phyloP scores from a whole-genome alignment of 2,113 vertebrate species.

The Sinocyclocheilus anophthalmus region DNA sequence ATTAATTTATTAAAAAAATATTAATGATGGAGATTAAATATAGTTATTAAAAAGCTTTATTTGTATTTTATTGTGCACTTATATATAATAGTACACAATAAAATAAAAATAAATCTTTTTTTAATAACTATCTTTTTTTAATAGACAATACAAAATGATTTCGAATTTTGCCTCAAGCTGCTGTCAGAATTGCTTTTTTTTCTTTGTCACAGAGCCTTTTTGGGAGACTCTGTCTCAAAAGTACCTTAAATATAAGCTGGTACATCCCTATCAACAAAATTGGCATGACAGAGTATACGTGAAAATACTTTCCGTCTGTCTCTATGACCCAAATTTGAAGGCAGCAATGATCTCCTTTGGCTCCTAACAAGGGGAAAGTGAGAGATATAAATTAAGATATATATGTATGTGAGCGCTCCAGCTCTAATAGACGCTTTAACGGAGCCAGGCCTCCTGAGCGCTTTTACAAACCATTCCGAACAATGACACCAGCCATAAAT shows the following conservation, averaged over 20 bases:
- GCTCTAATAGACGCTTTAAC: constrained; percentile 45
- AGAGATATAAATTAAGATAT: constrained; percentile 9
- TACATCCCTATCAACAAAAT: constrained; percentile 30
- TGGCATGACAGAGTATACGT: neutral
- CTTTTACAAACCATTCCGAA: constrained; percentile 49
- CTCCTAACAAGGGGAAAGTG: constrained; percentile 14
- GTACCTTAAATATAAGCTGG: constrained; percentile 34
- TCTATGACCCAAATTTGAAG: constrained; percentile 5
- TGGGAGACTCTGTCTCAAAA: constrained; percentile 15
- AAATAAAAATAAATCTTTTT: neutral
- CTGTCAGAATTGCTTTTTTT: constrained; percentile 55
- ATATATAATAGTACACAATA: neutral
- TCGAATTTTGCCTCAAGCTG: neutral
- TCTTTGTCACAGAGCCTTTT: constrained; percentile 4
- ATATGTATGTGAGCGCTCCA: constrained; percentile 19
- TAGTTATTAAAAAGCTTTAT: too few species aligned
- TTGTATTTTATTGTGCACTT: too few species aligned
- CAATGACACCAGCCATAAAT: constrained; percentile 66
- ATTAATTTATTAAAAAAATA: too few species aligned
- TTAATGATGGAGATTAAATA: too few species aligned
- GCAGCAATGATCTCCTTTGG: constrained; percentile 3
- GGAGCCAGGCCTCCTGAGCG: constrained; percentile 59
- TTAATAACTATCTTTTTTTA: neutral
- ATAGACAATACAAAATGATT: neutral
- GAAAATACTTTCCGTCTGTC: constrained; percentile 7